Conservation (phyloP, 1,140 invertebrate species). For the Orchesella cincta region DNA sequence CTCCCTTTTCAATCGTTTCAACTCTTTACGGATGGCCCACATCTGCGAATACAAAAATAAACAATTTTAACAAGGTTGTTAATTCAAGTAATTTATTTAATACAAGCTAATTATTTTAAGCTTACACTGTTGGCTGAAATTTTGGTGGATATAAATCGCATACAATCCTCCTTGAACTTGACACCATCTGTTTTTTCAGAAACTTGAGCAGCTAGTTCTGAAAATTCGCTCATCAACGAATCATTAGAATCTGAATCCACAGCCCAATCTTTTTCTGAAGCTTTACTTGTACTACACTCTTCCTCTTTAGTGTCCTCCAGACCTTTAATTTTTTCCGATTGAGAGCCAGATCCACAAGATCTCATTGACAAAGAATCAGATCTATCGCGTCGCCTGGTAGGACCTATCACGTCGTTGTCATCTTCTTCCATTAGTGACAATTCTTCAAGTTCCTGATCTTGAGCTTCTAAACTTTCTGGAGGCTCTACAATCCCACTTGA, state of each 20-base stretch:
- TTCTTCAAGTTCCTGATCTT: neutral
- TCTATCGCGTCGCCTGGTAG: neutral
- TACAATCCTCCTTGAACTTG: constrained; percentile 19
- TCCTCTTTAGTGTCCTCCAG: neutral
- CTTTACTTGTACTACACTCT: neutral
- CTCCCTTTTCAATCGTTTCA: constrained; percentile 17
- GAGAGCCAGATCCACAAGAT: constrained; percentile 8
- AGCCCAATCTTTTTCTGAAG: neutral
- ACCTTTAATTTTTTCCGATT: constrained; percentile 5
- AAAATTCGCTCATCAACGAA: constrained; percentile 7
- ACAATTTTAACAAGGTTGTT: neutral
- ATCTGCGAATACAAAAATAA: neutral
- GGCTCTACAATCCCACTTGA: no score
- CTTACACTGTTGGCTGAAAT: neutral
- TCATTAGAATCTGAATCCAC: constrained; percentile 20
- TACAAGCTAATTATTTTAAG: neutral
- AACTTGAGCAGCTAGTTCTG: neutral
- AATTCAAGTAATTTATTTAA: neutral
- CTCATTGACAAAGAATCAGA: constrained; percentile 2
- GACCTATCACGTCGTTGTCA: neutral
- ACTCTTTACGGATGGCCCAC: neutral
- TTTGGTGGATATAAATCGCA: neutral
- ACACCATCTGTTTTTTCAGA: neutral
- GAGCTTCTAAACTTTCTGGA: no score
- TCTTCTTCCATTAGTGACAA: neutral